A percentile compares a stretch with the other conserved stretches of the same genome.
These are phyloP conservation scores for Drosophila subpulchrella DNA, from an alignment of 1,140 invertebrate genomes.

Conservation along the genomic window DNA sequence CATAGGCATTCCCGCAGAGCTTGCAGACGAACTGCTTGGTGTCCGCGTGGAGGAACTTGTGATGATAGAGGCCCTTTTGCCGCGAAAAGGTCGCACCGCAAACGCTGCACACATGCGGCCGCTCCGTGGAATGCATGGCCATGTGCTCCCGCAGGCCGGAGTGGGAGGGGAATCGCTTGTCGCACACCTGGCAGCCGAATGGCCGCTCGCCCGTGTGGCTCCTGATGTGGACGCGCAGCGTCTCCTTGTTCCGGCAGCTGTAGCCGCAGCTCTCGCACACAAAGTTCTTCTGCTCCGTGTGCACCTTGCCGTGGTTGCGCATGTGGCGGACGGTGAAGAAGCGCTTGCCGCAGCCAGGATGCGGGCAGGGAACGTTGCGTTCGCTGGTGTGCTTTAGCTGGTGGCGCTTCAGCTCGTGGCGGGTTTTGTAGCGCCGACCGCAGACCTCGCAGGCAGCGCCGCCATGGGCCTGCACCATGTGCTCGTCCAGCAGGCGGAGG, in stretches of 20 bases:
- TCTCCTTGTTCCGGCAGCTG: constrained; percentile 90
- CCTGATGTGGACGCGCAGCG: constrained; percentile 92
- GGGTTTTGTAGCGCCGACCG: constrained; percentile 64
- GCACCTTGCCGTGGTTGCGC: constrained; percentile 72
- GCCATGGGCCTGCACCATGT: constrained; percentile 57
- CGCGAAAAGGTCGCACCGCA: constrained; percentile 93
- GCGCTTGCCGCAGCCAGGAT: constrained; percentile 66
- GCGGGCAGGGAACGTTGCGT: constrained; percentile 62
- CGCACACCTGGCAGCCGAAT: constrained; percentile 90
- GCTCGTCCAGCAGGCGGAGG: constrained; percentile 60
- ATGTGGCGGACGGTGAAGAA: constrained; percentile 69
- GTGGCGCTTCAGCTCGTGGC: constrained; percentile 68
- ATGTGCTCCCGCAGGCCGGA: constrained; percentile 85
- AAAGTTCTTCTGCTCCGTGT: constrained; percentile 77
- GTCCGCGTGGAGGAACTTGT: constrained; percentile 75
- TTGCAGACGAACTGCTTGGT: constrained; percentile 79
- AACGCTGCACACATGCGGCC: constrained; percentile 90
- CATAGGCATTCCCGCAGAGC: constrained; percentile 77
- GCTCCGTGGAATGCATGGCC: constrained; percentile 91
- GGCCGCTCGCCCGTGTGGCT: constrained; percentile 94
- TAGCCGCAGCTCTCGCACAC: constrained; percentile 79
- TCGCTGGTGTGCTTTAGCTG: constrained; percentile 66
- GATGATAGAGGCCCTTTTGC: constrained; percentile 88
- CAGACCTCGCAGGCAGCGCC: constrained; percentile 55
- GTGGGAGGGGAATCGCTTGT: constrained; percentile 91